Evolutionary conservation across 2,113 vertebrate species (phyloP).

Genomic region (Connochaetes taurinus): DNA sequence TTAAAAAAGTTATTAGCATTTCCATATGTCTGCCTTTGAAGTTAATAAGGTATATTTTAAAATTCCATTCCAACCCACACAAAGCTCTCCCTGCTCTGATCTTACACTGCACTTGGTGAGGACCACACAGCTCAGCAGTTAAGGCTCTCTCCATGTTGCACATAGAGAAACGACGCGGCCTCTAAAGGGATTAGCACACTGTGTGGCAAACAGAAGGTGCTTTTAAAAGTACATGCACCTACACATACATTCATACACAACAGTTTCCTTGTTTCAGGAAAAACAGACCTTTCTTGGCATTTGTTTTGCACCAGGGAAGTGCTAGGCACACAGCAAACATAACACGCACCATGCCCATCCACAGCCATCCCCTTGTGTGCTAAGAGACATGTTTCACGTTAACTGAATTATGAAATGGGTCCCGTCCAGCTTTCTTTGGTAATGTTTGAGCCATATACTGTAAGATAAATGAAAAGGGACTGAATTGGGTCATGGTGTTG

Average conservation of each 20-base stretch:
- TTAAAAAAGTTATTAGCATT: background rate
- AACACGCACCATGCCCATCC: background rate
- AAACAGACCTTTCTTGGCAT: background rate
- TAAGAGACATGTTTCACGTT: constrained; percentile 1
- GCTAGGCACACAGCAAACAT: background rate
- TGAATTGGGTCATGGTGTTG: constrained; percentile 52
- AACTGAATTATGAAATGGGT: constrained; percentile 49
- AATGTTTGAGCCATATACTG: constrained; percentile 46
- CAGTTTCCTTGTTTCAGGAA: background rate
- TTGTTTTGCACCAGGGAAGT: background rate
- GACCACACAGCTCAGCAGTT: background rate
- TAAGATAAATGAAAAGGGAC: constrained; percentile 47
- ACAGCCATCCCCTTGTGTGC: background rate
- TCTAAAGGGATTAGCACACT: background rate
- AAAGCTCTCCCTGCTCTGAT: constrained; percentile 12
- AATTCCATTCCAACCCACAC: constrained; percentile 1
- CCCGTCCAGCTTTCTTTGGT: constrained; percentile 22
- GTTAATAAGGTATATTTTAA: background rate
- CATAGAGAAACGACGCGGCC: background rate
- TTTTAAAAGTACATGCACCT: background rate
- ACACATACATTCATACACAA: background rate
- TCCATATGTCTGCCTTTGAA: constrained; percentile 20
- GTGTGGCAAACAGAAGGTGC: background rate
- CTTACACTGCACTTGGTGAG: background rate
- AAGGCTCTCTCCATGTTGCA: background rate